Evolutionary conservation across 2,797 vertebrate species (phyloP).

Genomic region (Cottoperca gobio): DNA sequence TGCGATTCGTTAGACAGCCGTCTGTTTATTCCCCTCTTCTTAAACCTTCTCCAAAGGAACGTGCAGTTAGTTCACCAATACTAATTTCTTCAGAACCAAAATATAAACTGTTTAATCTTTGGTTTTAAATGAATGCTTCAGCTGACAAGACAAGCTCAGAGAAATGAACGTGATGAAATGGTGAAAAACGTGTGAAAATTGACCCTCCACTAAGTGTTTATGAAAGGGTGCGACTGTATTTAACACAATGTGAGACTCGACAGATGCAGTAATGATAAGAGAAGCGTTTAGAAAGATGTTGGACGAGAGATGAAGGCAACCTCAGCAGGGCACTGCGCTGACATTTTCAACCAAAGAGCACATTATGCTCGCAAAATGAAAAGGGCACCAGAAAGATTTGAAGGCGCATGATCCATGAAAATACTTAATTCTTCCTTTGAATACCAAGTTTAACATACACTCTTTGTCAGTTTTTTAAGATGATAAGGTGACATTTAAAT

Average conservation of each 20-base stretch:
- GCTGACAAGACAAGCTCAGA: constrained; percentile 30
- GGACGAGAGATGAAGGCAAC: constrained; percentile 51
- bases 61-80: not conserved
- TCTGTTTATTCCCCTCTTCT: not conserved
- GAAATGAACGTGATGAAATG: constrained; percentile 35
- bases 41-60: not conserved
- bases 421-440: constrained; percentile 46
- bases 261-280: constrained; percentile 49
- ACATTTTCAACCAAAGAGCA: constrained; percentile 75
- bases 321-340: constrained; percentile 71
- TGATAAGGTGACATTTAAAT: constrained; percentile 29
- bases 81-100: not conserved
- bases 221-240: constrained; percentile 46
- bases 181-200: constrained; percentile 35
- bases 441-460: constrained; percentile 36
- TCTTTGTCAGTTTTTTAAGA: not conserved
- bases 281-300: constrained; percentile 50
- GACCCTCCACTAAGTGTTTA: constrained; percentile 39
- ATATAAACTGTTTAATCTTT: too few relatives aligned
- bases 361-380: constrained; percentile 47
- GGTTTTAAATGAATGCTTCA: too few relatives aligned
- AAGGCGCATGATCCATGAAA: constrained; percentile 52
- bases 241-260: constrained; percentile 56
- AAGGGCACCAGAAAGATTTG: constrained; percentile 36
- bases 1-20: constrained; percentile 17